These are phyloP conservation scores for Gymnodraco acuticeps DNA, from an alignment of 2,797 vertebrate species.

Conservation along the genomic window DNA sequence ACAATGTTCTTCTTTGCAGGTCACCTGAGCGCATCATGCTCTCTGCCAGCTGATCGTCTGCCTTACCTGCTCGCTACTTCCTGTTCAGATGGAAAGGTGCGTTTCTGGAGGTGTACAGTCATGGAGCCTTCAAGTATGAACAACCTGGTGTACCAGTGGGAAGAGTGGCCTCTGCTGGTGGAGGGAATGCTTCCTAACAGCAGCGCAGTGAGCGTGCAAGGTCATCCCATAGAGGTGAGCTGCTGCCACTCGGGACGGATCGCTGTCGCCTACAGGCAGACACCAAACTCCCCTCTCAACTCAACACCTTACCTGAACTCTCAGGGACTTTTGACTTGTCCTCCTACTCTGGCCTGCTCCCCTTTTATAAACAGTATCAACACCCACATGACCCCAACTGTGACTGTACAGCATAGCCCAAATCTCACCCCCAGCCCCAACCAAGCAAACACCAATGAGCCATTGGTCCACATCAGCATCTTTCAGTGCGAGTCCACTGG, in stretches of 20 bases:
- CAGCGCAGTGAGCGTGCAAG: slow-evolving; percentile 89
- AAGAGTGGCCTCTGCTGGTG: slow-evolving; percentile 95
- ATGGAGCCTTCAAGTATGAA: slow-evolving; percentile 66
- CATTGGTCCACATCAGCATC: slow-evolving; percentile 89
- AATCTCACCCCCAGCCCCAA: slow-evolving; percentile 49
- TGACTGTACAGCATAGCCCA: slow-evolving; percentile 47
- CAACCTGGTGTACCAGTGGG: slow-evolving; percentile 88
- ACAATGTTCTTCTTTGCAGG: slow-evolving; percentile 79
- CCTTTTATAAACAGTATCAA: slow-evolving; percentile 49
- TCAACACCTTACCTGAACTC: slow-evolving; percentile 60
- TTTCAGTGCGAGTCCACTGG: slow-evolving; percentile 99
- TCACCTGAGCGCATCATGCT: slow-evolving; percentile 94
- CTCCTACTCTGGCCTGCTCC: slow-evolving; percentile 66
- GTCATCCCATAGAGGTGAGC: slow-evolving; percentile 90
- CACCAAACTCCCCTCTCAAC: slow-evolving; percentile 51
- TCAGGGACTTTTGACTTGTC: slow-evolving; percentile 42
- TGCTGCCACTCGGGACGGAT: slow-evolving; percentile 96
- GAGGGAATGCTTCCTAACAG: slow-evolving; percentile 89
- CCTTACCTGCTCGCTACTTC: slow-evolving; percentile 96
- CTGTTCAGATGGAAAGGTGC: slow-evolving; percentile 94
- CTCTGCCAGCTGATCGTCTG: slow-evolving; percentile 92
- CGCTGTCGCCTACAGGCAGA: slow-evolving; percentile 92
- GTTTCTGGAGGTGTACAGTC: slow-evolving; percentile 94
- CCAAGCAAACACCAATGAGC: slow-evolving; percentile 72
- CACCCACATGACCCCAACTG: slow-evolving; percentile 41